Evolutionary conservation across 1,140 invertebrate genomes (phyloP), one percentile per base, ranked within the genome.

Genomic region (Bombus turneri): DNA sequence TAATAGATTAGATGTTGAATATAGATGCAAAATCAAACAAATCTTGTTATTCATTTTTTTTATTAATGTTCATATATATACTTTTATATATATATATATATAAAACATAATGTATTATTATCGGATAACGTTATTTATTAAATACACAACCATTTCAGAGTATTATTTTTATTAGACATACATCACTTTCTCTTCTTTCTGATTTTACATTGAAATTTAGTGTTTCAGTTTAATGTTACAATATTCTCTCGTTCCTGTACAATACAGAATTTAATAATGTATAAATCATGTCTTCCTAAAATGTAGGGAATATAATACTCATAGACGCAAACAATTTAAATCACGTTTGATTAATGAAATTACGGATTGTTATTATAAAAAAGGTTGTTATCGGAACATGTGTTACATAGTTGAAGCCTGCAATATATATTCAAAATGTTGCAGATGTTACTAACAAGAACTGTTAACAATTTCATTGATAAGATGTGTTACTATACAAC

Each of bases 121-220:
- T 5, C 4, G 8, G 5, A n/a, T 77, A 18, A 62, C 34, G 13
- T 79, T 22, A 28, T 31, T 79, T 28, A 57, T 47, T 53, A 39
- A 71, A 53, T 71, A 37, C 1, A 22, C 47, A 18, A 10, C 25
- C 41, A 18, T 76, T 34, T 83, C 68, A 31, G 66, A 57, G 66
- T 83, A 86, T 59, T 74, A 15, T 71, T 69, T 86, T 86, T 83
- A 83, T 86, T 82, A 83, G 64, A 86, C 73, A 37, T 85, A 86
- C 62, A 86, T 82, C 84, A 59, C 53, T 76, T 83, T 71, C 57
- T 83, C 80, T 62, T 47, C 31, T 41, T 34, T 85, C 68, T 62
- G 71, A 84, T 64, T 59, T 72, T 73, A 72, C 53, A 71, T 25
- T 59, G 31, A 37, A 25, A 71, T 84, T 71, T 28, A 62, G 3